phyloP scores from a whole-genome alignment of 2,113 vertebrate species.

The Ahaetulla prasina region DNA sequence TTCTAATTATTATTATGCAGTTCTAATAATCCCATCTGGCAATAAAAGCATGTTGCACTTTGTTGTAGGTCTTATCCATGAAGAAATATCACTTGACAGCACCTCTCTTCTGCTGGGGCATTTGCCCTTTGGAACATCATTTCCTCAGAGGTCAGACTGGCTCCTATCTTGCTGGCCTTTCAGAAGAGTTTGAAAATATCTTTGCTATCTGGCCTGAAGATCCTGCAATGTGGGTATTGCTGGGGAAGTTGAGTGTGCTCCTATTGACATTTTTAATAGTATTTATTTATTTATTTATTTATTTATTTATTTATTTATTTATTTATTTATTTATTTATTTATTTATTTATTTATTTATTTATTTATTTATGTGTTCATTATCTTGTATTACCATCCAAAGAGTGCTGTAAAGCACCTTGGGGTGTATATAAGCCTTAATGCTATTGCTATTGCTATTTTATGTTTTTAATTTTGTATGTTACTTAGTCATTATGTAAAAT shows the following conservation, averaged over 20 bases:
- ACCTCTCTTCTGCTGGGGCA: background rate
- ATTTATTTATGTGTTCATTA: background rate
- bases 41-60: background rate
- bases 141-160: background rate
- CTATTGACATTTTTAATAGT: background rate
- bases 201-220: background rate
- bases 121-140: background rate
- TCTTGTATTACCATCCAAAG: background rate
- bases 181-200: background rate
- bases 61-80: background rate
- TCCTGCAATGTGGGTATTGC: background rate
- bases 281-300: background rate
- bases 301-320: background rate
- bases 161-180: background rate
- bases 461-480: background rate
- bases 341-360: background rate
- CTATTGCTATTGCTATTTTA: background rate
- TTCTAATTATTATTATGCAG: too few species aligned
- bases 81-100: background rate
- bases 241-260: background rate
- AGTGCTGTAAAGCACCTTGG: background rate
- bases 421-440: background rate
- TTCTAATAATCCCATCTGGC: too few species aligned
- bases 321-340: background rate
- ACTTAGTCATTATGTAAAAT: background rate